Evolutionary conservation across 2,113 vertebrate species (phyloP), one percentile per base, ranked within the genome.

Genomic region (Calidris pugnax): DNA sequence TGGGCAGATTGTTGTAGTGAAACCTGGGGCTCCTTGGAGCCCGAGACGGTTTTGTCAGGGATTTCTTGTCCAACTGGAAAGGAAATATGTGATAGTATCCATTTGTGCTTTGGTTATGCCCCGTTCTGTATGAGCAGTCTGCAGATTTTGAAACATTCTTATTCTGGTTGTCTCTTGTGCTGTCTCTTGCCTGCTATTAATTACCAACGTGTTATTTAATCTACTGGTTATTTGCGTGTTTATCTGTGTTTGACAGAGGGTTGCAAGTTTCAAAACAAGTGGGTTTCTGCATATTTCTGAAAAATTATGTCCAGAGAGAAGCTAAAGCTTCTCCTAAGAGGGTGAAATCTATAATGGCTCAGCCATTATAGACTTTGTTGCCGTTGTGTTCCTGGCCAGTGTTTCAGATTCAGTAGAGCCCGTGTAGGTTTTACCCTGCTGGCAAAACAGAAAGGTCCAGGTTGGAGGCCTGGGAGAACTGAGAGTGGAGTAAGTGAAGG

Each of bases 1-100:
- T 47, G 37, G 16, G 21, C 59, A 51, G 74, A 82, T 93, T 66
- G 59, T 32, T 80, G 23, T 5, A 68, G 45, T 41, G 66, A 14
- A 30, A 69, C 71, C 62, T 51, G 35, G 32, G 68, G 17, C 28
- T 90, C 27, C 89, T 84, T 56, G 75, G 28, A 91, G 90, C 27
- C 75, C 1, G 14, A 53, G 50, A 71, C 23, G 10, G 16, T 92
- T 93, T 90, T 84, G 83, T 59, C 79, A 77, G 82, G 79, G 79
- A 74, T 80, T 96, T 96, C 95, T 95, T 68, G 93, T 95, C 77
- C 37, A 53, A 62, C 95, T 85, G 84, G 96, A 95, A 92, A 48
- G 51, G 73, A 94, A 92, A 48, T 71, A 74, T 1, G 6, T 79
- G 96, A 95, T 95, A 27, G 24, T 53, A 91, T 95, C 89, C 88